A percentile compares a stretch with the other conserved stretches of the same genome.
These are phyloP conservation scores for Montipora cactus DNA, from an alignment of 64 coral and sea anemone genomes.

Conservation along the genomic window DNA sequence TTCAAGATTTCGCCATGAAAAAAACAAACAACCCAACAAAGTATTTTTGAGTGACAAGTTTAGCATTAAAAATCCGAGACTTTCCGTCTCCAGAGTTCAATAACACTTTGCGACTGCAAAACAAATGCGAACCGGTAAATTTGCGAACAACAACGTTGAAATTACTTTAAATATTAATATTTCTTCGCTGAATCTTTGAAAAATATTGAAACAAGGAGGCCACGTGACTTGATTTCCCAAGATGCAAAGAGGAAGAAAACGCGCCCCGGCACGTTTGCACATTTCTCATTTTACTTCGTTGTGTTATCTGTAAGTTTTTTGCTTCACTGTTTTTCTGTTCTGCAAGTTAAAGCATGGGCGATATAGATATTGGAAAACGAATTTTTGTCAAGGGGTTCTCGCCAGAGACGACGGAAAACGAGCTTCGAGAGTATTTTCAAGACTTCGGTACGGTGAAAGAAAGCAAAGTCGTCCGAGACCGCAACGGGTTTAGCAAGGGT, in stretches of 20 bases:
- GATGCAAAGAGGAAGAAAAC: constrained; percentile 15
- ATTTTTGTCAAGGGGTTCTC: constrained; percentile 99
- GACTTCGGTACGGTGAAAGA: constrained; percentile 89
- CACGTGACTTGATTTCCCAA: constrained; percentile 41
- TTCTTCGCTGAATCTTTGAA: not conserved
- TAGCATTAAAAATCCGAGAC: not conserved
- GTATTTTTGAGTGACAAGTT: not conserved
- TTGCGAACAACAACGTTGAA: not conserved
- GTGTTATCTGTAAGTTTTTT: constrained; percentile 30
- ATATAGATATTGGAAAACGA: constrained; percentile 91
- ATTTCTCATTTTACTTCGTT: not conserved
- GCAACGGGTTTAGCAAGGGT: constrained; percentile 85
- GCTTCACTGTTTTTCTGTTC: not conserved
- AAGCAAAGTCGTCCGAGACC: constrained; percentile 95
- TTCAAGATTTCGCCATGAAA: not conserved
- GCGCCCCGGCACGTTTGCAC: not conserved
- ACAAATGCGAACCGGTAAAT: not conserved
- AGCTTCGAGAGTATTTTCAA: constrained; percentile 94
- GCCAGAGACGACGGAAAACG: constrained; percentile 94
- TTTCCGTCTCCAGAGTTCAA: not conserved
- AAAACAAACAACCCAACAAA: not conserved
- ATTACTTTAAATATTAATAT: not conserved
- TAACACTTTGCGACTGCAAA: not conserved
- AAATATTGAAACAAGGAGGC: not conserved
- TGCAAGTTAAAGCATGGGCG: constrained; percentile 62